Percentiles rank a stretch among this genome's conserved stretches.
These are phyloP conservation scores for Blennius ocellaris DNA, from an alignment of 2,113 vertebrate genomes.

Conservation along the genomic window DNA sequence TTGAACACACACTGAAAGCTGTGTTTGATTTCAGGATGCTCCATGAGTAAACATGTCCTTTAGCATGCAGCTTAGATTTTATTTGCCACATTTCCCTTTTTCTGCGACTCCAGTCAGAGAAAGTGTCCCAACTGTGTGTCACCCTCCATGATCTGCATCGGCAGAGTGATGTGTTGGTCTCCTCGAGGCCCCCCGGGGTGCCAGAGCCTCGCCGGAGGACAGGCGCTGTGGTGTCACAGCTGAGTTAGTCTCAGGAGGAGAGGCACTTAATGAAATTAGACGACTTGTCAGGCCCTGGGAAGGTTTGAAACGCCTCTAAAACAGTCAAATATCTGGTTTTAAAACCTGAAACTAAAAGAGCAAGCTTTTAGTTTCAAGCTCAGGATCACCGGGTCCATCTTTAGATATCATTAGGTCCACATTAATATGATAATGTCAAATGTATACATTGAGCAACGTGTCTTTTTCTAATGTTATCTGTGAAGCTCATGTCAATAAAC, in stretches of 20 bases:
- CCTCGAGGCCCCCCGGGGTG: constrained; percentile 32
- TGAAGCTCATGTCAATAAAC: background rate
- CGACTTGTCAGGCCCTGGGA: constrained; percentile 25
- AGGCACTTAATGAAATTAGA: constrained; percentile 56
- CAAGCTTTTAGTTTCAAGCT: no score
- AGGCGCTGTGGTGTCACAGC: constrained; percentile 30
- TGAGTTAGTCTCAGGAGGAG: constrained; percentile 21
- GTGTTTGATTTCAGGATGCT: background rate
- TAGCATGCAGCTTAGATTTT: background rate
- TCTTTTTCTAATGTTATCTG: background rate
- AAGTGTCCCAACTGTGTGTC: constrained; percentile 39
- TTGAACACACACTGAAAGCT: background rate
- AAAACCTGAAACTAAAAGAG: no score
- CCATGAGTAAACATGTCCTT: background rate
- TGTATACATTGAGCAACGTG: no score
- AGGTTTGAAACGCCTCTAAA: background rate
- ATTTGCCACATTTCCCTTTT: background rate
- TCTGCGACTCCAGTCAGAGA: constrained; percentile 7
- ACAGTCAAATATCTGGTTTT: no score
- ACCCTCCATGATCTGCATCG: constrained; percentile 28
- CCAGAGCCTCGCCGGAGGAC: constrained; percentile 31
- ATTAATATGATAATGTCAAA: no score
- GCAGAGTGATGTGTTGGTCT: constrained; percentile 26
- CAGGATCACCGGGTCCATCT: no score
- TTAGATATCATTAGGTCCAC: no score